Conservation (phyloP, 2,888 invertebrate species). For the Tridacna gigas region DNA sequence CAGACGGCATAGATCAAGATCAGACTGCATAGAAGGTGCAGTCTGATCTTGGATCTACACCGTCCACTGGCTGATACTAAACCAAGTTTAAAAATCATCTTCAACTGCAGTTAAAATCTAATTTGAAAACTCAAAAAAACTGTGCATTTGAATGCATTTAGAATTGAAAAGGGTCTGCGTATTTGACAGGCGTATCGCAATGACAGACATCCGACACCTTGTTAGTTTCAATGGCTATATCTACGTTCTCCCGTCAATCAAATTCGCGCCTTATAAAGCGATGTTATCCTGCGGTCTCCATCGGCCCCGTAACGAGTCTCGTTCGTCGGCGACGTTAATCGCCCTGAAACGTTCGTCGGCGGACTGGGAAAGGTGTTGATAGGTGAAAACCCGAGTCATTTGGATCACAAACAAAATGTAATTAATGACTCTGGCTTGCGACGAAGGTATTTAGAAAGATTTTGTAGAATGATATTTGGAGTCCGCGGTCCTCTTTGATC, state of each 20-base stretch:
- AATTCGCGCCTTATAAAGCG: conserved; percentile 14
- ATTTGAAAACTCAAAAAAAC: no score
- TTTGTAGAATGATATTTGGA: not conserved
- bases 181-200: conserved; percentile 28
- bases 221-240: conserved; percentile 30
- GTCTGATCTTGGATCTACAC: no score
- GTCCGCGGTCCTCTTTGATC: not conserved
- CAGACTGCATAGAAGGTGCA: no score
- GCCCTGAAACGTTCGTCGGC: conserved; percentile 15
- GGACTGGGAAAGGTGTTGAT: conserved; percentile 11
- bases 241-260: conserved; percentile 18
- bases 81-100: no score
- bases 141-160: no score
- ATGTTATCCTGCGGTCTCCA: conserved; percentile 25
- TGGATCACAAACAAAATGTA: conserved; percentile 7
- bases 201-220: conserved; percentile 22
- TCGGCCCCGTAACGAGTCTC: conserved; percentile 21
- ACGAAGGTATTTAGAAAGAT: not conserved
- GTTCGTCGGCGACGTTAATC: conserved; percentile 19
- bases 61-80: no score
- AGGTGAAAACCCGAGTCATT: conserved; percentile 16
- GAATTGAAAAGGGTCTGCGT: not conserved
- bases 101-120: no score
- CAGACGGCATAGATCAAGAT: no score
- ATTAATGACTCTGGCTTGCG: not conserved